Base-by-base conservation (phyloP, 2,888 invertebrate species). In the Sepioteuthis lessoniana region DNA sequence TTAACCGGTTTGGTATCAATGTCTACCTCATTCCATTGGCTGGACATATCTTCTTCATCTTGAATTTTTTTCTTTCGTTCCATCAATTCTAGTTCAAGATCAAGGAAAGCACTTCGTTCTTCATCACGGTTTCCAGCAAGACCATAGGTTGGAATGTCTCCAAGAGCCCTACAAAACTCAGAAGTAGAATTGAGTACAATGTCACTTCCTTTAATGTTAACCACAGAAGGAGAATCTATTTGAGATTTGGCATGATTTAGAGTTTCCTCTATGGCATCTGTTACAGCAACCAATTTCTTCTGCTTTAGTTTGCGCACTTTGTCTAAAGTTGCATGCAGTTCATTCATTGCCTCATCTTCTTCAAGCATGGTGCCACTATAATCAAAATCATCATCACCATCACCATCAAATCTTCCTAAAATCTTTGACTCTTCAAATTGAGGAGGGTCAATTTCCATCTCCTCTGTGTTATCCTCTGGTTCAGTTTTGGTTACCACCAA, bases 141-240 rank as follows among this genome's bases (percentile, higher is more conserved):
- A 35, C 99, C 99, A 97, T 99, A 99, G 0, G 99, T 99, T 94
- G 99, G 99, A 96, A 99, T 99, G 97, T 99, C 99, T 0, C 99
- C 99, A 19, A 99, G 98, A 93, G 99, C 99, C 96, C 99, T 98
- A 97, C 99, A 99, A 97, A 99, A 99, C 98, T 99, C 99, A 0
- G 99, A 99, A 0, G 99, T 99, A 0, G 99, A 98, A 97, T 99
- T 99, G 94, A 99, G 97, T 94, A 98, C 98, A 96, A 99, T 99
- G 42, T 94, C 95, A 37, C 93, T 60, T 25, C 55, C 50, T 35
- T 60, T 93, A 38, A 90, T 94, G 31, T 90, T 21, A 28, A 5
- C 28, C 2, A 25, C 42, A n/a, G 55, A 19, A 35, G 28, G 10
- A 7, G 46, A 19, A 76, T 90, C 42, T 31, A 38, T 90, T 28